Evolutionary conservation across 2,113 vertebrate species (phyloP).

Genomic region (Pseudopodoces humilis): DNA sequence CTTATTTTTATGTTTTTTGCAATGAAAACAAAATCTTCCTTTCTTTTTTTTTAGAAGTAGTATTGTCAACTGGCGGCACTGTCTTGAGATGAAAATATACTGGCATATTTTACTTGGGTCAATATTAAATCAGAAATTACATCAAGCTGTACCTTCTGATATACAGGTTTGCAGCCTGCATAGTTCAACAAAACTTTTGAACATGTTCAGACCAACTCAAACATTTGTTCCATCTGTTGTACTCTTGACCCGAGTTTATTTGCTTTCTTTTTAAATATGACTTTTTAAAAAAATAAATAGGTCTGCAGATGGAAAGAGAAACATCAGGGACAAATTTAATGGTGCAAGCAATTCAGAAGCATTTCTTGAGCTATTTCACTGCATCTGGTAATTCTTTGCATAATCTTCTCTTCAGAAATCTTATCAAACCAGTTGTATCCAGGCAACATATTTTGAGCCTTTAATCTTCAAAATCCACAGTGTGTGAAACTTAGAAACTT

Average conservation of each 20-base stretch:
- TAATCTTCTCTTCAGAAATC: conserved; percentile 38
- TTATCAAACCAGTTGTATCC: conserved; percentile 32
- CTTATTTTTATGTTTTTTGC: neutral
- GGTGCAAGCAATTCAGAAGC: neutral
- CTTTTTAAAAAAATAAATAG: neutral
- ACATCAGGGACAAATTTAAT: neutral
- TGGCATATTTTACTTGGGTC: neutral
- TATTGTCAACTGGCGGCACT: neutral
- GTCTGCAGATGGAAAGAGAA: conserved; percentile 2
- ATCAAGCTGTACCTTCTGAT: neutral
- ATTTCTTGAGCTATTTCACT: conserved; percentile 39
- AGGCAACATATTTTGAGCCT: conserved; percentile 2
- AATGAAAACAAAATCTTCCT: neutral
- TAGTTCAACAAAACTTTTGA: conserved; percentile 1
- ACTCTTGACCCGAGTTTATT: neutral
- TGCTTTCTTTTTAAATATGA: conserved; percentile 7
- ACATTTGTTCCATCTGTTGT: neutral
- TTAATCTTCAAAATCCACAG: conserved; percentile 45
- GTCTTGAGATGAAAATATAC: neutral
- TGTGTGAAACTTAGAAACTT: conserved; percentile 3
- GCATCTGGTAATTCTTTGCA: neutral
- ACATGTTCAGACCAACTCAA: neutral
- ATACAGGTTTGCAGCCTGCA: neutral
- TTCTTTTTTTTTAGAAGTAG: neutral
- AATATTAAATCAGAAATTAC: neutral